These are phyloP conservation scores for Bufo bufo DNA, from an alignment of 2,113 vertebrate species.

Conservation along the genomic window DNA sequence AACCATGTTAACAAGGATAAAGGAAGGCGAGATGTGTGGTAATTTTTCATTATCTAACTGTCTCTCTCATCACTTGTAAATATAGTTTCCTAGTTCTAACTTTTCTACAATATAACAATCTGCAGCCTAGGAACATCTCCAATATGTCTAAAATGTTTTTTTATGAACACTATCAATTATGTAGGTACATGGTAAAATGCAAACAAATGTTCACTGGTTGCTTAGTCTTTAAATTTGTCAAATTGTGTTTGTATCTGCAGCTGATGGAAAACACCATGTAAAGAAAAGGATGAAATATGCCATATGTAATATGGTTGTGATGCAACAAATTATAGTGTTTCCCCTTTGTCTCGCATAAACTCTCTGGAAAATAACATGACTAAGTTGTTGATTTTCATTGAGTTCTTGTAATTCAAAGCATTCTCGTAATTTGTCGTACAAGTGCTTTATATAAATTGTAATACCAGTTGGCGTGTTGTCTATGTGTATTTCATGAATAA, in stretches of 20 bases:
- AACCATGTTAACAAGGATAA: too few relatives aligned
- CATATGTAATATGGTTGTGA: neutral
- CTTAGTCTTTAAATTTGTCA: neutral
- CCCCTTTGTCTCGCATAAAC: neutral
- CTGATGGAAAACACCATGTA: neutral
- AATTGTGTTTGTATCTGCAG: neutral
- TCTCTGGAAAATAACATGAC: slow-evolving; percentile 1
- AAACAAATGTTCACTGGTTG: neutral
- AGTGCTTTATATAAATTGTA: slow-evolving; percentile 77
- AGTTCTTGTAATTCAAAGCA: slow-evolving; percentile 49
- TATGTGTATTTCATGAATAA: slow-evolving; percentile 76
- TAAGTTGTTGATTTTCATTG: neutral
- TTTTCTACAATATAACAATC: too few relatives aligned
- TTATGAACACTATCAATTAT: neutral
- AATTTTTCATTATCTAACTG: too few relatives aligned
- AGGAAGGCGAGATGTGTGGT: too few relatives aligned
- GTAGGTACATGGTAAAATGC: neutral
- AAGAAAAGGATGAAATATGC: neutral
- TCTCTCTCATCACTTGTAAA: neutral
- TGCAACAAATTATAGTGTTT: neutral
- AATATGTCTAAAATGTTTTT: neutral
- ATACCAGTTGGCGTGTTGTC: slow-evolving; percentile 78
- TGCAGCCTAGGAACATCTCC: too few relatives aligned
- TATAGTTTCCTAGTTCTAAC: neutral
- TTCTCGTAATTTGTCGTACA: slow-evolving; percentile 73